Base-by-base conservation (phyloP, 1,140 invertebrate species). In the Papilio machaon region DNA sequence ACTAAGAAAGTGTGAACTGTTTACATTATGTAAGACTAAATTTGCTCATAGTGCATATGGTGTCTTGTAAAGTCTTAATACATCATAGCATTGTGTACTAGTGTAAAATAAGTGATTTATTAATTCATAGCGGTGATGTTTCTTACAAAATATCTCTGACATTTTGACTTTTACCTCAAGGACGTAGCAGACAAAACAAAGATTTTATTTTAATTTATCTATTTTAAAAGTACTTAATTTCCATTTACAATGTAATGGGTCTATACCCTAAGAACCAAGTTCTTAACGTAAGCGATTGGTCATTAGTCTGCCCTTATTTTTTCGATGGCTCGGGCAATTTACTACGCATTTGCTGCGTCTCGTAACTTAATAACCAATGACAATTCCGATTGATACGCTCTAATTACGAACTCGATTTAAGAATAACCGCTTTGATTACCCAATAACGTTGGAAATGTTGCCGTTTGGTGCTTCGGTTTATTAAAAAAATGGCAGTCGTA, bases 331-430 rank as follows among this genome's bases (percentile, higher is more conserved):
- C 78, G 46, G 76, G 64, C 73, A 83, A 84, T 87, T 86, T 87
- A 85, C 83, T 84, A 84, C 82, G 74, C 84, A 85, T 86, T 86
- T 83, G 82, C 84, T 86, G 47, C 60, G 73, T 35, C 78, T 83
- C 77, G 49, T 83, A 52, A 83, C 80, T 43, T 76, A 76, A 76
- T 76, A n/a, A 76, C 74, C 43, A 76, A 76, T 52, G 74, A 76
- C 46, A 49, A 54, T 82, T 85, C 81, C 58, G n/a, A 49, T 81
- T 70, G 83, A 73, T 78, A 83, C 81, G 84, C 76, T 85, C 85
- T 84, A 86, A 84, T 85, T 85, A 38, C 81, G 76, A 47, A 52
- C 79, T 82, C 67, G 35, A 60, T 79, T 81, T 74, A 79, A 82
- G 64, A 70, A 81, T 82, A 77, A 23, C 47, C 15, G 49, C 23